Base-by-base conservation (phyloP, 1,140 invertebrate genomes). In the Chymomyza costata region DNA sequence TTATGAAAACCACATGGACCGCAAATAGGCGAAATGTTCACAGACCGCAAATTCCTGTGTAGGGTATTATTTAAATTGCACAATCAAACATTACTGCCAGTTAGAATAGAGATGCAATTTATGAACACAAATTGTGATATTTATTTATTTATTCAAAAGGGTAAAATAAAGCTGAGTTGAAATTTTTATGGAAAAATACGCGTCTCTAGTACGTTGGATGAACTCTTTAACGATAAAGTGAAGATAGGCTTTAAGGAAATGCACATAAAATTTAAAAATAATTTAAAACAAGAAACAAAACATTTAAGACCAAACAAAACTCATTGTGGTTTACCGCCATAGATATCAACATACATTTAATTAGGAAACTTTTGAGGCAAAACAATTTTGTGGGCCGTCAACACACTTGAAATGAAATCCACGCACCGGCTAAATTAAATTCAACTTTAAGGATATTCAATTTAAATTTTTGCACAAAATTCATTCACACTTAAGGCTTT, bases 371-470 rank as follows among this genome's bases (percentile, higher is more conserved):
- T 54, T 46, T 39, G 21, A 11, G 41, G 58, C 59, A 41, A 14
- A 46, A 35, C 58, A 35, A 49, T 37, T 73, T 63, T n/a, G n/a
- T n/a, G n/a, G n/a, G n/a, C n/a, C n/a, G n/a, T 56, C 39, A 41
- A 52, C 59, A 50, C 54, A 69, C 69, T 50, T 65, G 1, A 55
- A 74, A 69, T 69, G 45, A 74, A 63, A 76, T 50, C 45, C 69
- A 76, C 69, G 62, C 48, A 47, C 61, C 57, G 64, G 30, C 38
- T 37, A 46, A 73, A 56, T n/a, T n/a, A n/a, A n/a, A n/a, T n/a
- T 35, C 10, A 43, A n/a, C n/a, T n/a, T n/a, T n/a, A n/a, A n/a
- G n/a, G n/a, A n/a, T 43, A 16, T n/a, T n/a, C n/a, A 14, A 15
- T 13, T 62, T 37, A 53, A 69, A 76, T 69, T 53, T 39, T 50